Percentiles rank a stretch among this genome's conserved stretches.
These are phyloP conservation scores for Chrysomela aeneicollis DNA, from an alignment of 2,888 invertebrate species.

Conservation along the genomic window DNA sequence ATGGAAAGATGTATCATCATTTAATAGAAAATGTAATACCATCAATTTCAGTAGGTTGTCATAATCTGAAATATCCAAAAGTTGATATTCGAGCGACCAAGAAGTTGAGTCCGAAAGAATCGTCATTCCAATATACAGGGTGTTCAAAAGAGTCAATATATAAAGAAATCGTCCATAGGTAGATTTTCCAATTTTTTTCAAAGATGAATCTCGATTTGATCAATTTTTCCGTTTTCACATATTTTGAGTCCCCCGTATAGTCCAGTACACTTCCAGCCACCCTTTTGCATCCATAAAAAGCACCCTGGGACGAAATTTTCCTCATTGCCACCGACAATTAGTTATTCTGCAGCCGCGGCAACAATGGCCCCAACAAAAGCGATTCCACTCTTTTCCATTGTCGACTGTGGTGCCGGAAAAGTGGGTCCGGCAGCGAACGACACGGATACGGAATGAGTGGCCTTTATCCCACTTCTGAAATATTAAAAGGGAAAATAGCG, in stretches of 20 bases:
- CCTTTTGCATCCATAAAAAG: neutral
- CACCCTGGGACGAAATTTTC: neutral
- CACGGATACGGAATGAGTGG: constrained; percentile 9
- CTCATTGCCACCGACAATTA: neutral
- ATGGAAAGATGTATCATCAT: no score
- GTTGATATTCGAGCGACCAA: no score
- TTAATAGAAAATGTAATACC: no score
- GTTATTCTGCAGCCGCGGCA: neutral
- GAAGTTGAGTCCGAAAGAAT: no score
- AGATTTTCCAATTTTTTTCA: no score
- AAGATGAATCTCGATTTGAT: no score
- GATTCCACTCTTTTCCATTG: constrained; percentile 3
- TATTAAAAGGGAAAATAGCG: neutral
- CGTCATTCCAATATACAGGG: no score
- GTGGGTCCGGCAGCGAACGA: constrained; percentile 7
- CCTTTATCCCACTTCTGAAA: constrained; percentile 20
- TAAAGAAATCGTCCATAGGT: no score
- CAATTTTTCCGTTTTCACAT: no score
- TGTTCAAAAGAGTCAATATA: no score
- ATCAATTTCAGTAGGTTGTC: no score
- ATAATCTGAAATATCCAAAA: no score
- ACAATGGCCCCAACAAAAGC: neutral
- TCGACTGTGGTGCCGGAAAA: constrained; percentile 13
- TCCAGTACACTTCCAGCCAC: neutral
- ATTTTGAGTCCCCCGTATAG: neutral